Evolutionary conservation across 2,888 invertebrate species (phyloP), one percentile per base, ranked within the genome.

Genomic region (Allophyes oxyacanthae): DNA sequence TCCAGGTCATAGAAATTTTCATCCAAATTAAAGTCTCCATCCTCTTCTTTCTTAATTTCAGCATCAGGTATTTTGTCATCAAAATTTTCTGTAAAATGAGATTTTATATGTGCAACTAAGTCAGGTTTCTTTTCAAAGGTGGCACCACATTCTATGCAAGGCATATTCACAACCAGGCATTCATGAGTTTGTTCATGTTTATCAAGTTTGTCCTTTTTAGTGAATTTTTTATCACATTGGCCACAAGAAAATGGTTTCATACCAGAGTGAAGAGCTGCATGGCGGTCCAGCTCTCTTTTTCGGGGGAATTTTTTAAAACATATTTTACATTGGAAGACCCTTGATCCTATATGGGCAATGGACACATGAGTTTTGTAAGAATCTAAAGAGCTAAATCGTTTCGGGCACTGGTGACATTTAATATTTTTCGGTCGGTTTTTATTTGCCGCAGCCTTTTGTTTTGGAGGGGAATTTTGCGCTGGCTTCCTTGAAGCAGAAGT

Each of bases 281-380:
- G 97, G 0, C 96, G 92, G 68, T 96, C 96, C 8, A 96, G 85
- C 84, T 97, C 97, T 37, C 96, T 92, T 84, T 96, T 96, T 1
- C 96, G 89, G 30, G 95, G 91, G 78, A 97, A 97, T 6, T 95
- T 94, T 81, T 96, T 96, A 49, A 94, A 95, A 81, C 97, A 97
- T 42, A 96, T 92, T 67, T 95, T 94, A 78, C 97, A 97, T 57
- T 94, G 94, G 78, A 95, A 95, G 0, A 94, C 94, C 60, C 96
- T 92, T n/a, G 89, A 89, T 20, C 91, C 91, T 72, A 94, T 91
- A 68, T 95, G 95, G 32, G 92, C 91, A 65, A 94, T 84, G 15
- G 92, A 90, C 38, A 94, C 93, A 87, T 95, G 95, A 15, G 93
- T 93, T 78, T 93, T 93, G 63, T 93, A 94, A 30, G 94, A 91